Evolutionary conservation across 2,113 vertebrate species (phyloP), one percentile per base, ranked within the genome.

Genomic region (Pyrgilauda ruficollis): DNA sequence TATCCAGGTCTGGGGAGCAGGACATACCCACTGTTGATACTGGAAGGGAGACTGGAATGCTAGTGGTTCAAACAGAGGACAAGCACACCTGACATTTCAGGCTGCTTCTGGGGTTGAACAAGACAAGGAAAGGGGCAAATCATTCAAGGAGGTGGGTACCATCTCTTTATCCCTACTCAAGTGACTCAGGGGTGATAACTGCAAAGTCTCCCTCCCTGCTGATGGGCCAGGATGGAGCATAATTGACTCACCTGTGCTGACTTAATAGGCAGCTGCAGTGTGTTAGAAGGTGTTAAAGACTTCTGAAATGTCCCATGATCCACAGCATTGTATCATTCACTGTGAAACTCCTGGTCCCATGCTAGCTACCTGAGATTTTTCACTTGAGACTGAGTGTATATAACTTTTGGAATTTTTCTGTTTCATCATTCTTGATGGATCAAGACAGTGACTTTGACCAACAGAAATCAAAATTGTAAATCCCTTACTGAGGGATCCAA

Each of bases 361-460:
- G 14, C 16, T 17, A 43, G 24, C 23, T 64, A 47, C 15, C 28
- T n/a, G 23, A 31, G 8, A 1, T 0, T 49, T 58, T 58, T 35
- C 35, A 9, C 31, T 49, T 43, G 52, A 58, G 35, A 16, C 7
- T 20, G 10, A 13, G 8, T 0, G 0, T 49, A 35, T 13, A 24
- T 35, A 43, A 24, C 13, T 41, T 20, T 6, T 41, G 6, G 35
- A 41, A 7, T 35, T 58, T 49, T 66, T 67, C 21, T 41, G 35
- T 43, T 67, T 35, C 16, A 16, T 67, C 24, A 35, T 4, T 30
- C 24, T 13, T 50, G 20, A 26, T 35, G 31, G 30, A 58, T 35
- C 52, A 85, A 67, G 50, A 49, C 3, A 47, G n/a, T 24, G 15
- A 30, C 8, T 49, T 85, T 58, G 43, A 75, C 13, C 13, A 35